A percentile compares a stretch with the other conserved stretches of the same genome.
Conservation (phyloP, 2,797 vertebrate species). For the Alauda arvensis region DNA sequence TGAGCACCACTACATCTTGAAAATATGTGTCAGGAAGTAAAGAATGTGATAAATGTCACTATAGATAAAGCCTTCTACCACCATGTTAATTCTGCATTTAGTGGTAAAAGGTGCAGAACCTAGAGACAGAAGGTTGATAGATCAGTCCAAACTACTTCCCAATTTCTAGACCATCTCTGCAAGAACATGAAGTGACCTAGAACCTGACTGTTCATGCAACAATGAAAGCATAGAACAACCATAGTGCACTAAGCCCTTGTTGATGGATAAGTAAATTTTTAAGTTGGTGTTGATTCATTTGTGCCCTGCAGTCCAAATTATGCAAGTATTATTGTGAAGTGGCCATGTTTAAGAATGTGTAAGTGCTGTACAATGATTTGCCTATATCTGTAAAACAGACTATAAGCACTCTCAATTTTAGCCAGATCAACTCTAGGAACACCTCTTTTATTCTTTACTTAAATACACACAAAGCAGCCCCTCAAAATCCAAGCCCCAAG, state of each 20-base stretch:
- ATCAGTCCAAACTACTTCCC: background rate
- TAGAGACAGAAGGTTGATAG: rapidly evolving
- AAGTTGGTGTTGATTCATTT: background rate
- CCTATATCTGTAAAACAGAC: background rate
- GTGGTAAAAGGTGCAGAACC: background rate
- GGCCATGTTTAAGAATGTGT: background rate
- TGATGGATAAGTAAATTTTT: background rate
- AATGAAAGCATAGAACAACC: background rate
- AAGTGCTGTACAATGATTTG: background rate
- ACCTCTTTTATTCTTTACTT: background rate
- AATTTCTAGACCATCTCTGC: background rate
- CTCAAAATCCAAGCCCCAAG: background rate
- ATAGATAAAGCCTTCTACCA: background rate
- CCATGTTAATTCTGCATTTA: background rate
- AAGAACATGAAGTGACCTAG: background rate
- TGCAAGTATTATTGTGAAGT: background rate
- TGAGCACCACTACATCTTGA: background rate
- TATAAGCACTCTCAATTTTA: background rate
- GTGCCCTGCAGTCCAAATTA: background rate
- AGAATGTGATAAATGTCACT: background rate
- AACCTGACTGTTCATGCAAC: background rate
- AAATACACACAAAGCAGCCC: background rate
- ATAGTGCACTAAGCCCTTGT: background rate
- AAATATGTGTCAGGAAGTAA: background rate
- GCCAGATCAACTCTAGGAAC: background rate